A percentile compares a stretch with the other conserved stretches of the same genome.
Evolutionary conservation across 2,888 invertebrate species (phyloP).

Genomic region (Cerastoderma edule): DNA sequence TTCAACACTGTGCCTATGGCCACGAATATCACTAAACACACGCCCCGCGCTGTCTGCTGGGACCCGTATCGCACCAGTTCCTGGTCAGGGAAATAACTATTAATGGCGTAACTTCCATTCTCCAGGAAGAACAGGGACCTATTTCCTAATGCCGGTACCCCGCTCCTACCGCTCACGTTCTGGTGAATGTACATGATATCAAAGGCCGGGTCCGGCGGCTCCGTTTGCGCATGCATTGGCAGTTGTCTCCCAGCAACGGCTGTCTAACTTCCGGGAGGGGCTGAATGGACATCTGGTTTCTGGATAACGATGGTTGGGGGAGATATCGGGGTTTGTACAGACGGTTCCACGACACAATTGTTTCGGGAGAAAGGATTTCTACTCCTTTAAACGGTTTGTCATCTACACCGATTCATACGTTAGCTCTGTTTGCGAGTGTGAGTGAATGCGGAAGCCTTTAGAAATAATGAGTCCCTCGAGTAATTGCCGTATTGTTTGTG

Average conservation of each 20-base stretch:
- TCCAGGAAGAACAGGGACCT: conserved; percentile 1
- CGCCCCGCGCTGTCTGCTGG: conserved; percentile 60
- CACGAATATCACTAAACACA: conserved; percentile 65
- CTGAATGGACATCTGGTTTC: conserved; percentile 14
- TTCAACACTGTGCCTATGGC: conserved; percentile 67
- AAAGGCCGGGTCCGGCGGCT: conserved; percentile 32
- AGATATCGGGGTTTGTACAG: neutral
- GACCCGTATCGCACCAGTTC: conserved; percentile 28
- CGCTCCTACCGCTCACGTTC: conserved; percentile 30
- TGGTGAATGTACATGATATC: conserved; percentile 49
- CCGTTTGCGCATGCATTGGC: conserved; percentile 52
- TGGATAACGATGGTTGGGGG: neutral
- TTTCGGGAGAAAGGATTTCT: neutral
- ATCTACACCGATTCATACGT: too few relatives aligned
- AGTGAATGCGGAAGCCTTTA: too few relatives aligned
- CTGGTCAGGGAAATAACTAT: conserved; percentile 24
- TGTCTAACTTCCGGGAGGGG: conserved; percentile 4
- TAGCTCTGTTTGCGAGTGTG: too few relatives aligned
- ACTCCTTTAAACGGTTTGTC: neutral
- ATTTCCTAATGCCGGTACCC: conserved; percentile 21
- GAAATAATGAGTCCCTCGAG: too few relatives aligned
- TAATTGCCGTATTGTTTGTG: too few relatives aligned
- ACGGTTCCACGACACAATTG: neutral
- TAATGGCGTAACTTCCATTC: conserved; percentile 29
- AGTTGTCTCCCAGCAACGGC: conserved; percentile 9